phyloP scores from a whole-genome alignment of 2,888 invertebrate species.

The Mantis religiosa region DNA sequence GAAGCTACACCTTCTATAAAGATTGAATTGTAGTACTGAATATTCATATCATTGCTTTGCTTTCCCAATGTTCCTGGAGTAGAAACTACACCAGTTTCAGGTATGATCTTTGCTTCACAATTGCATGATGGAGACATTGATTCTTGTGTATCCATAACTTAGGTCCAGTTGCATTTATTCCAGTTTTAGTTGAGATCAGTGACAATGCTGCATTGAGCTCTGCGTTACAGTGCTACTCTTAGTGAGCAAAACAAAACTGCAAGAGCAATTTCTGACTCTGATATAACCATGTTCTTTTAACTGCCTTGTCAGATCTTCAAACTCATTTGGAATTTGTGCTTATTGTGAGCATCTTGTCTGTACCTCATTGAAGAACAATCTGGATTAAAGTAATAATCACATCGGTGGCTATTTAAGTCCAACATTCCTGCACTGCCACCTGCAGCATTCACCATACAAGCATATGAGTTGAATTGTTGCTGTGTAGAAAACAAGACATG shows the following conservation, averaged over 20 bases:
- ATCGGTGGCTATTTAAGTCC: too few species aligned
- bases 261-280: conserved; percentile 76
- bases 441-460: conserved; percentile 34
- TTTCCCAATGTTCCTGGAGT: neutral
- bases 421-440: too few species aligned
- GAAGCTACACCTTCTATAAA: neutral
- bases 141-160: neutral
- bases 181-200: neutral
- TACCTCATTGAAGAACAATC: too few species aligned
- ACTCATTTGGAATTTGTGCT: too few species aligned
- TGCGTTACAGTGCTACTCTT: conserved; percentile 75
- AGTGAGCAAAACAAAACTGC: conserved; percentile 69
- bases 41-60: neutral
- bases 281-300: conserved; percentile 48
- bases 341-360: too few species aligned
- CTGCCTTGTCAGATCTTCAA: too few species aligned
- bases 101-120: neutral
- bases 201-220: conserved; percentile 49
- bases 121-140: neutral
- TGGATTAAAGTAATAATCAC: too few species aligned
- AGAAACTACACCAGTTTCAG: neutral
- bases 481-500: conserved; percentile 65
- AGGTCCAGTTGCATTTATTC: neutral
- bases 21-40: neutral
- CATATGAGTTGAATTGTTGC: conserved; percentile 44